A percentile compares a stretch with the other conserved stretches of the same genome.
These are phyloP conservation scores for Chunga burmeisteri DNA, from an alignment of 2,113 vertebrate genomes.

Conservation along the genomic window DNA sequence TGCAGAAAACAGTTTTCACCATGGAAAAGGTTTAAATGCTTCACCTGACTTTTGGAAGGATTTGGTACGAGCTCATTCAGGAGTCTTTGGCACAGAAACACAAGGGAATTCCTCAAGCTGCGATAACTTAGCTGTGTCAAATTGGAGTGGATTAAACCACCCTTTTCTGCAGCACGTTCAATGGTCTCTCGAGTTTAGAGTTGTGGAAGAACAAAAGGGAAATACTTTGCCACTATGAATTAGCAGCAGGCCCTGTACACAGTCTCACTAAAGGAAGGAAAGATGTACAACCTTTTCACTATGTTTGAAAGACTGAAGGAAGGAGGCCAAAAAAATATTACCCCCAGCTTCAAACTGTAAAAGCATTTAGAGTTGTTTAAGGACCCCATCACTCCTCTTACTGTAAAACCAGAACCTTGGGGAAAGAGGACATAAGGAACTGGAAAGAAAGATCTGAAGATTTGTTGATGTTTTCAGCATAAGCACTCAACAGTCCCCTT, in stretches of 20 bases:
- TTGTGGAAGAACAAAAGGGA: background rate
- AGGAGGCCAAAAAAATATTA: background rate
- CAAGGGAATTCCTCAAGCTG: background rate
- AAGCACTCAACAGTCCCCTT: background rate
- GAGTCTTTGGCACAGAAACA: background rate
- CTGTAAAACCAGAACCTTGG: background rate
- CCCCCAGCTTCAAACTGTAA: conserved; percentile 1
- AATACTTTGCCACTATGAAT: conserved; percentile 2
- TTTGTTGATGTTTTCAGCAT: conserved; percentile 36
- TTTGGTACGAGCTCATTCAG: background rate
- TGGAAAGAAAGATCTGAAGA: conserved; percentile 14
- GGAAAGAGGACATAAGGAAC: conserved; percentile 1
- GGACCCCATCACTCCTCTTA: background rate
- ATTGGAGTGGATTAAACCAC: background rate
- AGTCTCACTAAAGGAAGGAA: background rate
- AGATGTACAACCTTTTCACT: background rate
- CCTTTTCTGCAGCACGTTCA: background rate
- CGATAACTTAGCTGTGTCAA: background rate
- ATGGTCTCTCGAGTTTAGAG: background rate
- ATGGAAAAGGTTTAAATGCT: background rate
- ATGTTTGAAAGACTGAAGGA: background rate
- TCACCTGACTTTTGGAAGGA: background rate
- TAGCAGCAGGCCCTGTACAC: background rate
- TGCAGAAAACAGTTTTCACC: background rate
- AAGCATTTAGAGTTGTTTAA: background rate